Conservation (phyloP, 2,113 vertebrate species). For the Pelvicachromis taeniatus region DNA sequence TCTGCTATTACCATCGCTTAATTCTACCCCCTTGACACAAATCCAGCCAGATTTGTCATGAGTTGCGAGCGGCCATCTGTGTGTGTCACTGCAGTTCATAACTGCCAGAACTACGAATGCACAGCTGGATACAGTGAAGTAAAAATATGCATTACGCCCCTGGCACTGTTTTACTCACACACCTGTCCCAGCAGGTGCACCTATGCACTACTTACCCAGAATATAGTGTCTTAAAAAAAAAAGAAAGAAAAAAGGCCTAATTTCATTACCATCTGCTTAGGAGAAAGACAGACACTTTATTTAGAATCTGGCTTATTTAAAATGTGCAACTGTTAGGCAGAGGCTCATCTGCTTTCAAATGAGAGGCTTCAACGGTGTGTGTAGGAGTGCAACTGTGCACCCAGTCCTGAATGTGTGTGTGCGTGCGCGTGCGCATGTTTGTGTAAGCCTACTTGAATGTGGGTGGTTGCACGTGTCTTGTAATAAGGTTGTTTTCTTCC, state of each 20-base stretch:
- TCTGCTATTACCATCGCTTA: background rate
- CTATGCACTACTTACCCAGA: slow-evolving; percentile 8
- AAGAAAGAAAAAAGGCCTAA: background rate
- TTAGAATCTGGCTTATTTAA: slow-evolving; percentile 27
- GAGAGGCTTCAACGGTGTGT: background rate
- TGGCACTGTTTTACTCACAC: slow-evolving; percentile 28
- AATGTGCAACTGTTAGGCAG: background rate
- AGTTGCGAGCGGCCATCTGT: slow-evolving; percentile 12
- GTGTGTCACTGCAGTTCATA: background rate
- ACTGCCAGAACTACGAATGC: slow-evolving; percentile 20
- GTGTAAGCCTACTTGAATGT: background rate
- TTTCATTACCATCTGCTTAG: slow-evolving; percentile 53
- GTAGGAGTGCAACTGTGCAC: background rate
- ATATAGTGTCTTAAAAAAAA: background rate
- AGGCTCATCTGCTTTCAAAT: slow-evolving; percentile 12
- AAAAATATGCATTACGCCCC: slow-evolving; percentile 14
- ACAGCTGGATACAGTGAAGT: slow-evolving; percentile 50
- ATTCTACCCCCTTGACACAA: background rate
- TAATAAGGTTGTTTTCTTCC: slow-evolving; percentile 10
- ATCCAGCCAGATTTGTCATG: slow-evolving; percentile 19
- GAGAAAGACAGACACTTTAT: slow-evolving; percentile 9
- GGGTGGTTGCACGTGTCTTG: background rate
- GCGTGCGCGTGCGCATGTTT: rapidly evolving
- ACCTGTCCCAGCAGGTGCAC: slow-evolving; percentile 46
- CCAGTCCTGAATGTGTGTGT: background rate